Percentiles rank a stretch among this genome's conserved stretches.
Evolutionary conservation across 2,888 invertebrate genomes (phyloP).

Genomic region (Lacanobia wlatinum): DNA sequence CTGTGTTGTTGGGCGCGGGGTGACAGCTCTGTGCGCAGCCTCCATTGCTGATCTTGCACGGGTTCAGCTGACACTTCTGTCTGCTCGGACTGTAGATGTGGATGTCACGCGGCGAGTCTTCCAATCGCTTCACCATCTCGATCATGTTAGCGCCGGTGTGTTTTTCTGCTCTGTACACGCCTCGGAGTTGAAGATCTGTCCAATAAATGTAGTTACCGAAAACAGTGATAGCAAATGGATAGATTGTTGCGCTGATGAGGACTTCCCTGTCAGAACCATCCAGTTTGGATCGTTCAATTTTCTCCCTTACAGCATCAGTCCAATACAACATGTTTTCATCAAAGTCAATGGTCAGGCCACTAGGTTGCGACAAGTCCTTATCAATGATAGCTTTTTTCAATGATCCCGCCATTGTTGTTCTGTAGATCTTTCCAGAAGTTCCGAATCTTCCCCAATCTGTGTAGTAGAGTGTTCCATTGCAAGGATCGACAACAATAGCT

Average conservation of each 20-base stretch:
- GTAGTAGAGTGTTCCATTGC: constrained; percentile 98
- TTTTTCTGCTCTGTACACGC: constrained; percentile 99
- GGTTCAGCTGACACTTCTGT: constrained; percentile 95
- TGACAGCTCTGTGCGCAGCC: constrained; percentile 99
- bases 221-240: constrained; percentile 98
- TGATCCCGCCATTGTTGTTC: constrained; percentile 99
- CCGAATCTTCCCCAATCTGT: constrained; percentile 99
- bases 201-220: constrained; percentile 98
- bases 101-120: constrained; percentile 98
- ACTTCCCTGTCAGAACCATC: constrained; percentile 97
- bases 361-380: constrained; percentile 97
- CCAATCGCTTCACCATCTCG: constrained; percentile 97
- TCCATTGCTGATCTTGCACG: constrained; percentile 97
- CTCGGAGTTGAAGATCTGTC: constrained; percentile 98
- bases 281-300: constrained; percentile 97
- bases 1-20: constrained; percentile 95
- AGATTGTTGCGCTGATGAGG: constrained; percentile 96
- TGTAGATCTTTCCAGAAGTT: constrained; percentile 97
- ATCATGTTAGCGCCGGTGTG: constrained; percentile 98
- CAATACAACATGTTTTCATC: constrained; percentile 98
- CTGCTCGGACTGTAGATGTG: constrained; percentile 95
- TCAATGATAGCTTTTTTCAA: constrained; percentile 96
- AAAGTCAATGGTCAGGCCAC: constrained; percentile 98
- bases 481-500: constrained; percentile 99
- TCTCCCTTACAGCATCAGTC: constrained; percentile 99